Evolutionary conservation across 2,113 vertebrate genomes (phyloP).

Genomic region (Fregetta grallaria): DNA sequence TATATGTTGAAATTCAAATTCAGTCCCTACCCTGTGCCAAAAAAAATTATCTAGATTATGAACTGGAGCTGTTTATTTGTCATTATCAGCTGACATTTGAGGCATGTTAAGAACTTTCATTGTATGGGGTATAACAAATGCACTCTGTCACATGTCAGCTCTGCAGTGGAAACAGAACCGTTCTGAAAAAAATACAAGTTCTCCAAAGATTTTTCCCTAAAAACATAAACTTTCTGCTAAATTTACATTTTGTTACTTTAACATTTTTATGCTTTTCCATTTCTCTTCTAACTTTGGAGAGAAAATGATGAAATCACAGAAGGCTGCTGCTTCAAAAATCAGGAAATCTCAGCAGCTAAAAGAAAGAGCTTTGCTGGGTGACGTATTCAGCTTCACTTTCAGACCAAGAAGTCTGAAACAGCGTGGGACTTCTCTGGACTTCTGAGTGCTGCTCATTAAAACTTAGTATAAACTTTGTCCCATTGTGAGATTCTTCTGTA

Average conservation of each 20-base stretch:
- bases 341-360: neutral
- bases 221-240: neutral
- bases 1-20: constrained; percentile 21
- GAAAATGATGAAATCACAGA: neutral
- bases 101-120: neutral
- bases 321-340: neutral
- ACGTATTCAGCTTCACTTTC: neutral
- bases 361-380: neutral
- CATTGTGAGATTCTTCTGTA: neutral
- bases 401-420: neutral
- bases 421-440: neutral
- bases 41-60: neutral
- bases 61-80: neutral
- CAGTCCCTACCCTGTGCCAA: neutral
- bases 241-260: neutral
- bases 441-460: neutral
- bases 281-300: neutral
- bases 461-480: neutral
- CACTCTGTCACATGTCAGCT: neutral
- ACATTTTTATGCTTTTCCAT: neutral
- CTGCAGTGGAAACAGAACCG: neutral
- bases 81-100: neutral
- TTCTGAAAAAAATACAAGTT: neutral
- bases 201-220: neutral
- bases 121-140: neutral